A percentile compares a stretch with the other conserved stretches of the same genome.
Evolutionary conservation across 1,140 invertebrate species (phyloP).

Genomic region (Drosophila asahinai): DNA sequence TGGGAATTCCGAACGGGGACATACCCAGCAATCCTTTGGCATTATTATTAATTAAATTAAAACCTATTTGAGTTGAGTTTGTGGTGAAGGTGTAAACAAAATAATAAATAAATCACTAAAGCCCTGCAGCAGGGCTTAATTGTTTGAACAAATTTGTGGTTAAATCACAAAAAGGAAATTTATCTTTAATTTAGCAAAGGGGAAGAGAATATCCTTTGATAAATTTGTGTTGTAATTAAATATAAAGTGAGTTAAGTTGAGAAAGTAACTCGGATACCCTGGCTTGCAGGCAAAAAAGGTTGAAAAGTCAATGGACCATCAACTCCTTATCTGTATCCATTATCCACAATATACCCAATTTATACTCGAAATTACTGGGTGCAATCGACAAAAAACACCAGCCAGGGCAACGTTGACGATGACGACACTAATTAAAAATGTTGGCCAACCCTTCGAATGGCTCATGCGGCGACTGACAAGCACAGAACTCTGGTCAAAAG

Average conservation of each 20-base stretch:
- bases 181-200: neutral
- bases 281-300: neutral
- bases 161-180: neutral
- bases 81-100: no score
- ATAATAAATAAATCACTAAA: neutral
- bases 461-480: slow-evolving; percentile 48
- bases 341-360: slow-evolving; percentile 14
- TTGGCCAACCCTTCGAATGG: slow-evolving; percentile 63
- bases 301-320: neutral
- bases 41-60: neutral
- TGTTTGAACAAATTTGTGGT: neutral
- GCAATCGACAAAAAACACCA: slow-evolving; percentile 17
- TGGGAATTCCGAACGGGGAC: slow-evolving; percentile 6
- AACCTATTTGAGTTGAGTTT: no score
- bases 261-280: neutral
- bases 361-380: slow-evolving; percentile 17
- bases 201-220: neutral
- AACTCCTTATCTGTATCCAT: neutral
- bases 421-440: slow-evolving; percentile 80
- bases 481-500: slow-evolving; percentile 39
- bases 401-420: slow-evolving; percentile 23
- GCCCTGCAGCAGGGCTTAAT: neutral
- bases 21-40: slow-evolving; percentile 17
- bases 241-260: neutral
- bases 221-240: neutral